A percentile compares a stretch with the other conserved stretches of the same genome.
Evolutionary conservation across 1,140 invertebrate genomes (phyloP).

Genomic region (Drosophila kohkoa): DNA sequence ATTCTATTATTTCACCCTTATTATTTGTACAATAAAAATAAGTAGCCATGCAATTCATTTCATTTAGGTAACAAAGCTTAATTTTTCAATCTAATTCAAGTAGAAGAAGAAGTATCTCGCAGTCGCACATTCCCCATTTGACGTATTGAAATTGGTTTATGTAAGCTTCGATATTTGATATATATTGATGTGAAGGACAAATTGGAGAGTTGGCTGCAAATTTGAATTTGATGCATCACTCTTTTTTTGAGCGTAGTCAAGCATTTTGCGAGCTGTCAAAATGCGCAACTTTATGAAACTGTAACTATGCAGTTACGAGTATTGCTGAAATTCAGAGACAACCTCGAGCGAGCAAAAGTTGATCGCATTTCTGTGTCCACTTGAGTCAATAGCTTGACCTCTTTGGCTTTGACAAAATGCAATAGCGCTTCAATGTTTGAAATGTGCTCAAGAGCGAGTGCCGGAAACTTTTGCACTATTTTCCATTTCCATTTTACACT

Average conservation of each 20-base stretch:
- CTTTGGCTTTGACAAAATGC: constrained; percentile 27
- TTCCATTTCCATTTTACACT: constrained; percentile 41
- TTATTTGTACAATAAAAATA: too few species aligned
- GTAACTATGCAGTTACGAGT: background rate
- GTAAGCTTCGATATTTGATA: constrained; percentile 16
- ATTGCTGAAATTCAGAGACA: constrained; percentile 4
- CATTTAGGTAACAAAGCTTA: too few species aligned
- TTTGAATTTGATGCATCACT: constrained; percentile 30
- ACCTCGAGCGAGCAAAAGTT: background rate
- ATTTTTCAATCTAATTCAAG: too few species aligned
- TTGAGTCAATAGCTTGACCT: constrained; percentile 38
- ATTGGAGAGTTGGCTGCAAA: constrained; percentile 14
- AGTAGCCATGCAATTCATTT: too few species aligned
- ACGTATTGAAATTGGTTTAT: constrained; percentile 24
- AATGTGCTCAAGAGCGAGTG: constrained; percentile 3
- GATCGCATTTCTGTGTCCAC: constrained; percentile 21
- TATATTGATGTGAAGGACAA: constrained; percentile 23
- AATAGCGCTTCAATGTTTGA: constrained; percentile 9
- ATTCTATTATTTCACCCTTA: too few species aligned
- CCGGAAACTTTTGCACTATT: constrained; percentile 15
- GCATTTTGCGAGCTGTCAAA: constrained; percentile 6
- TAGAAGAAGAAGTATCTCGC: background rate
- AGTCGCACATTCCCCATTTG: background rate
- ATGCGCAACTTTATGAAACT: constrained; percentile 3
- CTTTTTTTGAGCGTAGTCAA: background rate